Conservation (phyloP, 2,797 vertebrate species). For the Gorsachius magnificus region DNA sequence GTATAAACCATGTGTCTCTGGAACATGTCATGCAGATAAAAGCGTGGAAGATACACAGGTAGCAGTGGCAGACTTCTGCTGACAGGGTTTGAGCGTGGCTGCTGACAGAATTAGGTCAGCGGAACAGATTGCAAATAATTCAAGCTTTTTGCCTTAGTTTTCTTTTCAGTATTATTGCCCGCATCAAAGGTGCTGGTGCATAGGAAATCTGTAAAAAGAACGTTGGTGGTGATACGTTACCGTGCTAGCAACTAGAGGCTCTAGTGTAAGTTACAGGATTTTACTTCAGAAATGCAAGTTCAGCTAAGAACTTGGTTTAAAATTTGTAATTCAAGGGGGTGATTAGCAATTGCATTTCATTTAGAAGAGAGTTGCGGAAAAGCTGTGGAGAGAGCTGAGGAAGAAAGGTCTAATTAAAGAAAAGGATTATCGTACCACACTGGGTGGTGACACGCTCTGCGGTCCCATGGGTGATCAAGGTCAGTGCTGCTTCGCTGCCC, state of each 20-base stretch:
- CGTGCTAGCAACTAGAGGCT: neutral
- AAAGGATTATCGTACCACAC: neutral
- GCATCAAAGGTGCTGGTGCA: neutral
- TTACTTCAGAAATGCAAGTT: neutral
- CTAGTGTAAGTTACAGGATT: neutral
- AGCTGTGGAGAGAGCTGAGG: neutral
- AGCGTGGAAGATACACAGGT: neutral
- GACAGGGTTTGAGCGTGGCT: neutral
- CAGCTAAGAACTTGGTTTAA: neutral
- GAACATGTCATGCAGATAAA: neutral
- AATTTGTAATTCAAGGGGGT: neutral
- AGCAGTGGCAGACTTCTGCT: slow-evolving; percentile 18
- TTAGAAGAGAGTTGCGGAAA: neutral
- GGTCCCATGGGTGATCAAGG: neutral
- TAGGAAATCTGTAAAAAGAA: neutral
- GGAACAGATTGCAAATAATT: neutral
- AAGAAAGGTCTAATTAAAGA: neutral
- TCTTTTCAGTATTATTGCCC: neutral
- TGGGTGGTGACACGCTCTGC: fast-evolving
- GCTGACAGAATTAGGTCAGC: slow-evolving; percentile 48
- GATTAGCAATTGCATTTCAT: neutral
- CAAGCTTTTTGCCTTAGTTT: neutral
- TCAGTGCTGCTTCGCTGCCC: neutral
- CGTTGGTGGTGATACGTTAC: neutral
- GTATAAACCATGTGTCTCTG: neutral